These are phyloP conservation scores for Hypselothyrea guttata DNA, from an alignment of 2,888 invertebrate genomes.

Conservation along the genomic window DNA sequence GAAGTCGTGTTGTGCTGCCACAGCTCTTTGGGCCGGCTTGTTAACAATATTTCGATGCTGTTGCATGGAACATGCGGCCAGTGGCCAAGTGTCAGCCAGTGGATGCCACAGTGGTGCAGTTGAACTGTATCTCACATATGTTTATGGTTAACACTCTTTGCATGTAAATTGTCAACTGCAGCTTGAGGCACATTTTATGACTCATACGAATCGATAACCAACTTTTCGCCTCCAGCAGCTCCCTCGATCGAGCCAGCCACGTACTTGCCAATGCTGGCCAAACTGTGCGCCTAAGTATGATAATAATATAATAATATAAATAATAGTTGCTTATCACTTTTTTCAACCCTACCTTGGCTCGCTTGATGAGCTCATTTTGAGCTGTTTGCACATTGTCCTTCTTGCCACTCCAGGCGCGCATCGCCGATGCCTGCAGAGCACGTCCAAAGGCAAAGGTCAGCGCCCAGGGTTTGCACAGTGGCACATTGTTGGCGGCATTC, in stretches of 20 bases:
- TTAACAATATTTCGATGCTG: constrained; percentile 71
- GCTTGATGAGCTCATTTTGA: constrained; percentile 93
- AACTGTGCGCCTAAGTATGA: constrained; percentile 88
- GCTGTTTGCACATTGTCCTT: constrained; percentile 91
- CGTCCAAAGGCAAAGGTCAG: constrained; percentile 99
- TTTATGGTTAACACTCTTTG: background rate
- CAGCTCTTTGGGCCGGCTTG: constrained; percentile 50
- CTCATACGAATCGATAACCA: constrained; percentile 28
- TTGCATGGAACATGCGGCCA: constrained; percentile 64
- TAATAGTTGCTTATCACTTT: no score
- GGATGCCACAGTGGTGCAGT: constrained; percentile 36
- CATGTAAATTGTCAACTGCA: background rate
- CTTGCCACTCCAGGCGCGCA: constrained; percentile 97
- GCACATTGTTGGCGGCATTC: constrained; percentile 95
- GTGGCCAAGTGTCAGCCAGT: constrained; percentile 51
- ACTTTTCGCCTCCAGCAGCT: constrained; percentile 44
- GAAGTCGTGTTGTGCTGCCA: constrained; percentile 56
- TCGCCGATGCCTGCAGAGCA: constrained; percentile 97
- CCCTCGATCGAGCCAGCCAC: constrained; percentile 85
- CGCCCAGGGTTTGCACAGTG: constrained; percentile 96
- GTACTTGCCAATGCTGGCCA: constrained; percentile 91
- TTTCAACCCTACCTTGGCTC: constrained; percentile 93
- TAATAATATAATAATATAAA: no score
- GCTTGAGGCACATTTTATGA: background rate
- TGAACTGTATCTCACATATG: no score